phyloP scores from a whole-genome alignment of 2,888 invertebrate genomes.

The Acanthosepion lycidas region DNA sequence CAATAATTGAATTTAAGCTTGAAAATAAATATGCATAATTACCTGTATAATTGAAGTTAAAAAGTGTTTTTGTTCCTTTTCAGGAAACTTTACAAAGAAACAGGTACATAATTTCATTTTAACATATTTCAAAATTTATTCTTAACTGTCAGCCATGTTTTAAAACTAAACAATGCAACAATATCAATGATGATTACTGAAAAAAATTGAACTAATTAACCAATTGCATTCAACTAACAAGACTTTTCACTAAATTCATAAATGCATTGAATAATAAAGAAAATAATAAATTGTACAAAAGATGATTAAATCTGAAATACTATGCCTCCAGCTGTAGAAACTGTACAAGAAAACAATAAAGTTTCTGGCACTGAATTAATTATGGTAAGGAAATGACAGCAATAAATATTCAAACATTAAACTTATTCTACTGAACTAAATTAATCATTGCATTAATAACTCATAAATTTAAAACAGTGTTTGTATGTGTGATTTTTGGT shows the following conservation, averaged over 20 bases:
- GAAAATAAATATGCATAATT: no score
- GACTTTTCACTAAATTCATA: background rate
- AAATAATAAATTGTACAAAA: background rate
- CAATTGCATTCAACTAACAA: background rate
- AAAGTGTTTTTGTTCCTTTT: no score
- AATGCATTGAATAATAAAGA: constrained; percentile 37
- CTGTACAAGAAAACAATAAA: background rate
- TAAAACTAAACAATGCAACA: background rate
- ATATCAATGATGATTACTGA: background rate
- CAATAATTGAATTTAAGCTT: no score
- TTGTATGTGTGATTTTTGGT: background rate
- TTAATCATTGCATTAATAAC: background rate
- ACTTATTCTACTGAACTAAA: no score
- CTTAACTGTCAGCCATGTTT: no score
- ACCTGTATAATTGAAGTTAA: no score
- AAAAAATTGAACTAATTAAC: background rate
- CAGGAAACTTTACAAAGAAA: no score
- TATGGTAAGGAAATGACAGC: no score
- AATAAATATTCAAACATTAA: no score
- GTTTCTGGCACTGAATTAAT: no score
- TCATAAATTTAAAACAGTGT: background rate
- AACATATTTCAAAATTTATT: no score
- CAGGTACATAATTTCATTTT: no score
- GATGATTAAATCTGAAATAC: background rate
- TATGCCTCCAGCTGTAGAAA: background rate